phyloP scores from a whole-genome alignment of 2,888 invertebrate species.

The Spodoptera picta region DNA sequence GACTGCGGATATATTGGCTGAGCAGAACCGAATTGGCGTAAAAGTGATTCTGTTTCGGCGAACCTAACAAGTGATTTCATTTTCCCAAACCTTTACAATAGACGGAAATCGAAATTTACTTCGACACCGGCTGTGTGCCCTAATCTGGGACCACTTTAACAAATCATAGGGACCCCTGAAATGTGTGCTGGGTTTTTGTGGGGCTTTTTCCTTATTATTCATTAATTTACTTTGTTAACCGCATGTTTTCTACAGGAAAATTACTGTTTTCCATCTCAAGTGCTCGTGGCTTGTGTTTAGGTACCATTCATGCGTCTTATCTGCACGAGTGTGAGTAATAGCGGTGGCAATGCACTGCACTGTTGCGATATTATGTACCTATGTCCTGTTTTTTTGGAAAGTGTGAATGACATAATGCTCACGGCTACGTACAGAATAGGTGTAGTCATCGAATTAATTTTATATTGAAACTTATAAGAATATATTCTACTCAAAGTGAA shows the following conservation, averaged over 20 bases:
- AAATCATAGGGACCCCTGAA: conserved; percentile 72
- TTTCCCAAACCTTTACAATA: conserved; percentile 74
- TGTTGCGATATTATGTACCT: conserved; percentile 9
- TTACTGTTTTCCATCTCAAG: conserved; percentile 35
- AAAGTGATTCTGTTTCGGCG: conserved; percentile 77
- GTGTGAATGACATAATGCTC: not conserved
- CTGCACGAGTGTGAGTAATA: conserved; percentile 29
- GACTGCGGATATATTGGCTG: conserved; percentile 67
- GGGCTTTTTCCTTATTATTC: conserved; percentile 45
- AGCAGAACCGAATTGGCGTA: conserved; percentile 71
- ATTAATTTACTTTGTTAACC: conserved; percentile 50
- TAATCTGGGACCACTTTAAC: conserved; percentile 73
- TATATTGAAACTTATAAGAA: no score
- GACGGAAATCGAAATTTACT: conserved; percentile 79
- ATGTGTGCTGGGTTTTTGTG: conserved; percentile 47
- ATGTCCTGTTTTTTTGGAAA: not conserved
- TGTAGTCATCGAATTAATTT: no score
- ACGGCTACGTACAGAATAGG: no score
- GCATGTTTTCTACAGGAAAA: conserved; percentile 47
- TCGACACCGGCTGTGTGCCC: conserved; percentile 68
- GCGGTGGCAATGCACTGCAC: conserved; percentile 20
- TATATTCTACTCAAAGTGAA: no score
- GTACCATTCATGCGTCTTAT: conserved; percentile 39
- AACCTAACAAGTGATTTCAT: conserved; percentile 76
- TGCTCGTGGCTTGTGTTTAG: conserved; percentile 7